Conservation (phyloP, 2,888 invertebrate genomes). For the Aleiodes alternator region DNA sequence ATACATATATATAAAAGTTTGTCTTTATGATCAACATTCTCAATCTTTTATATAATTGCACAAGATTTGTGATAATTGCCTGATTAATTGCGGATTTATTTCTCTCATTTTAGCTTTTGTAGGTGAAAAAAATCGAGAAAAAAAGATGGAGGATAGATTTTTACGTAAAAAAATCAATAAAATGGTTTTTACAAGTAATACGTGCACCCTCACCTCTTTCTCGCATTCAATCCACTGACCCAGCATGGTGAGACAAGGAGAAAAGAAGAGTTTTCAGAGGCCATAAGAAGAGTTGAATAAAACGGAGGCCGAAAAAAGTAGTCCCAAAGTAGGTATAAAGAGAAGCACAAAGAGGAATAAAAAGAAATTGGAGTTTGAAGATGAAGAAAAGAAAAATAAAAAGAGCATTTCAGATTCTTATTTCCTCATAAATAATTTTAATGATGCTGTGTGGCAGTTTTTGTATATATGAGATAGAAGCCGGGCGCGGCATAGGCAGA, state of each 20-base stretch:
- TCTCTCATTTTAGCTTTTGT: too few species aligned
- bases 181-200: too few species aligned
- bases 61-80: not conserved
- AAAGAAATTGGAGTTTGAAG: conserved; percentile 42
- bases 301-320: too few species aligned
- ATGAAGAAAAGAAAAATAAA: conserved; percentile 21
- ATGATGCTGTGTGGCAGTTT: conserved; percentile 70
- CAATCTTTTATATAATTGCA: too few species aligned
- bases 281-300: too few species aligned
- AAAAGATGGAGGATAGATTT: too few species aligned
- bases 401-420: conserved; percentile 68
- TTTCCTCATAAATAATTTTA: conserved; percentile 73
- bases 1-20: not conserved
- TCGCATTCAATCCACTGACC: too few species aligned
- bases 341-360: not conserved
- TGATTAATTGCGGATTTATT: not conserved
- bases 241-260: too few species aligned
- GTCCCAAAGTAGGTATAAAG: not conserved
- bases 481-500: conserved; percentile 55
- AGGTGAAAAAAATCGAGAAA: too few species aligned
- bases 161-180: not conserved
- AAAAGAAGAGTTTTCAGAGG: too few species aligned
- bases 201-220: too few species aligned
- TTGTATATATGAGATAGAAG: conserved; percentile 63
- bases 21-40: not conserved